These are phyloP conservation scores for Rhogogaster chlorosoma DNA, from an alignment of 2,888 invertebrate genomes.

Conservation along the genomic window DNA sequence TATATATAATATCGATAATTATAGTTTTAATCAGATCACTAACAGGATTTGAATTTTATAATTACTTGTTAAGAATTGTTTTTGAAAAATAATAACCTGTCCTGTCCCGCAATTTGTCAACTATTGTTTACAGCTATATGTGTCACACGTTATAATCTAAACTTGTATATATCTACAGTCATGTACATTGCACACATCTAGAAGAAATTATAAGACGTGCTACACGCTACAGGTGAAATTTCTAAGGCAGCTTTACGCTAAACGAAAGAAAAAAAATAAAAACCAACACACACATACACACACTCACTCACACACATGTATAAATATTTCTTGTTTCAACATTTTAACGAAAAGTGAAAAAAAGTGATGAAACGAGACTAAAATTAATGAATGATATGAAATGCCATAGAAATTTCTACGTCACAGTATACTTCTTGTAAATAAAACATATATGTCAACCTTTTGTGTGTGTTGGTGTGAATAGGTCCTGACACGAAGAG, in stretches of 20 bases:
- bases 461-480: conserved; percentile 76
- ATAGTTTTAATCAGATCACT: not conserved
- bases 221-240: not conserved
- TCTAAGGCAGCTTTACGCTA: conserved; percentile 16
- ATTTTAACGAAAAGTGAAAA: not conserved
- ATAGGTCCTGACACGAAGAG: conserved; percentile 82
- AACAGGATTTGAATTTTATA: not conserved
- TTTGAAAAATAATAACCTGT: not conserved
- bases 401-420: conserved; percentile 29
- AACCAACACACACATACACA: not conserved
- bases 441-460: conserved; percentile 75
- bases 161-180: not conserved
- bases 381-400: conserved; percentile 5
- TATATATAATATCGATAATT: not conserved
- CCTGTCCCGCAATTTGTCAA: not conserved
- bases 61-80: not conserved
- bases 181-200: not conserved
- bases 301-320: not conserved
- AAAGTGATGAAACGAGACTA: not conserved
- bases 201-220: not conserved
- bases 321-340: not conserved
- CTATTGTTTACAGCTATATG: not conserved
- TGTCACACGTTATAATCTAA: not conserved
- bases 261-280: not conserved
- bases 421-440: conserved; percentile 68